Evolutionary conservation across 2,797 vertebrate species (phyloP).

Genomic region (Scarus forsteni): DNA sequence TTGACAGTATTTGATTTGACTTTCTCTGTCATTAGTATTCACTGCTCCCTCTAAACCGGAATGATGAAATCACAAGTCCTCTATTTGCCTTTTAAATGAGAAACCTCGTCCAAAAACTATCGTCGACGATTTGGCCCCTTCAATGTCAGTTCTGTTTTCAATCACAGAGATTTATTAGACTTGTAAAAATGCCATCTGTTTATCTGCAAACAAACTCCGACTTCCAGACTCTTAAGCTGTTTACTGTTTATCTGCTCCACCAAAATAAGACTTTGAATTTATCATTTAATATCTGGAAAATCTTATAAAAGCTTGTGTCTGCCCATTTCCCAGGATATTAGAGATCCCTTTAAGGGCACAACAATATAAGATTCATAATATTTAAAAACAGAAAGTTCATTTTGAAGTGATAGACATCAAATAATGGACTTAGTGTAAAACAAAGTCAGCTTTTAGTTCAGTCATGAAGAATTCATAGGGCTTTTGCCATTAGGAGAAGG

Average conservation of each 20-base stretch:
- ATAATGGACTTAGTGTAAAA: neutral
- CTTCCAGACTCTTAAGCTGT: constrained; percentile 42
- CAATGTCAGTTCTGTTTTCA: constrained; percentile 43
- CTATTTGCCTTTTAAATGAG: constrained; percentile 46
- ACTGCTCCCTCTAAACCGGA: constrained; percentile 7
- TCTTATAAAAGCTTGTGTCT: constrained; percentile 37
- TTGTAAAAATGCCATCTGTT: constrained; percentile 72
- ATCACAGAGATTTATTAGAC: constrained; percentile 58
- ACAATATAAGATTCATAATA: constrained; percentile 15
- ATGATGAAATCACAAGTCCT: constrained; percentile 27
- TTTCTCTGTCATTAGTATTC: constrained; percentile 1
- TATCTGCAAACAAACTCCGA: constrained; percentile 64
- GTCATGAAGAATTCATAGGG: no score
- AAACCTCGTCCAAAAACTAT: constrained; percentile 18
- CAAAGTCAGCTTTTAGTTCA: neutral
- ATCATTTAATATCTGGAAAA: constrained; percentile 48
- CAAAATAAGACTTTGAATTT: constrained; percentile 52
- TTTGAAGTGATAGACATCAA: constrained; percentile 2
- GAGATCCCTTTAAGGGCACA: constrained; percentile 17
- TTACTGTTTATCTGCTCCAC: constrained; percentile 54
- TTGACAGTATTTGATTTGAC: constrained; percentile 5
- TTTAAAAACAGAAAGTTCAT: constrained; percentile 13
- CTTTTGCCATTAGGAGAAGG: no score
- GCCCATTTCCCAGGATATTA: constrained; percentile 26
- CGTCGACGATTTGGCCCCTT: constrained; percentile 32